Percentiles rank a stretch among this genome's conserved stretches.
Evolutionary conservation across 1,140 invertebrate species (phyloP).

Genomic region (Heliconius nattereri): DNA sequence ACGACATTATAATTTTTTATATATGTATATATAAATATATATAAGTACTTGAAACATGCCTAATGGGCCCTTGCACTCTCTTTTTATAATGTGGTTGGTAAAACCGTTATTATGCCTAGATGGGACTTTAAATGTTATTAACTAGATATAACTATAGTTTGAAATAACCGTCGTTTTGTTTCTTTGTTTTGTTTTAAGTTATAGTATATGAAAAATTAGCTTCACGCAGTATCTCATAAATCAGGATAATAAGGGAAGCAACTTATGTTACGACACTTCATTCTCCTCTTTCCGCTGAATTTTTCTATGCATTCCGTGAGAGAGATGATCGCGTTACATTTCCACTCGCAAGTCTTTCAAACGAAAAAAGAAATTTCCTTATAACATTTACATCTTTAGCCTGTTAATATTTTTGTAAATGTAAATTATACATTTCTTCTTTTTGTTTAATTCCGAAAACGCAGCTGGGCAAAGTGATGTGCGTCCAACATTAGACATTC

Average conservation of each 20-base stretch:
- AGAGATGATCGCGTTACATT: too few species aligned
- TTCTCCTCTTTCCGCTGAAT: too few species aligned
- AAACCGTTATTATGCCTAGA: constrained; percentile 43
- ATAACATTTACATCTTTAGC: background rate
- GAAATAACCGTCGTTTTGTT: background rate
- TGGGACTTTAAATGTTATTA: background rate
- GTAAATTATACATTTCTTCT: background rate
- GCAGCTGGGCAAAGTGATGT: constrained; percentile 17
- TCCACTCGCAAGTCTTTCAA: too few species aligned
- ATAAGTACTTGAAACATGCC: constrained; percentile 50
- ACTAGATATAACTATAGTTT: background rate
- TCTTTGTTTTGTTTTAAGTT: background rate
- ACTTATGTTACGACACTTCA: too few species aligned
- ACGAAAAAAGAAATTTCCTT: background rate
- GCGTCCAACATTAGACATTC: constrained; percentile 55
- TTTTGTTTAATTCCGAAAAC: constrained; percentile 15
- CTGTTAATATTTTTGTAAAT: constrained; percentile 3
- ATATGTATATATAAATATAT: too few species aligned
- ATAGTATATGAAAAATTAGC: too few species aligned
- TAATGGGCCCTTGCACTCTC: constrained; percentile 59
- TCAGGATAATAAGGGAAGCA: too few species aligned
- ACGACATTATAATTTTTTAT: constrained; percentile 53
- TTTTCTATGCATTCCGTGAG: too few species aligned
- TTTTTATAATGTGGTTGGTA: constrained; percentile 43
- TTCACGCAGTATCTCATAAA: too few species aligned